These are phyloP conservation scores for Phymastichus coffea DNA, from an alignment of 1,140 invertebrate species.

Conservation along the genomic window DNA sequence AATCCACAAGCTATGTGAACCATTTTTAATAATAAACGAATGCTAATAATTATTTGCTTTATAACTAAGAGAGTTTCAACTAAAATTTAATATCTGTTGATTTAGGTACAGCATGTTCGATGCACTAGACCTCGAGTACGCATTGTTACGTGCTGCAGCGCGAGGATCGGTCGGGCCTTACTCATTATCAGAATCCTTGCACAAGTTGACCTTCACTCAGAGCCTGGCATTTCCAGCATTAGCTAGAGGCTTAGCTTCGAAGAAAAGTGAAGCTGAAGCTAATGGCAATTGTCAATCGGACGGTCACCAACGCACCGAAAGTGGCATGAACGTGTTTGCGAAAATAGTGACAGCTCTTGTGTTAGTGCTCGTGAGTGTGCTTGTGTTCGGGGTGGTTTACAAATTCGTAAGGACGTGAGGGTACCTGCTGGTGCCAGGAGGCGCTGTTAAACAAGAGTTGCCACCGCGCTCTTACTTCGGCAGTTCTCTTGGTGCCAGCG, in stretches of 20 bases:
- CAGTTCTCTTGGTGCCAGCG: too few species aligned
- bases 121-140: conserved; percentile 70
- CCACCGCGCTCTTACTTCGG: too few species aligned
- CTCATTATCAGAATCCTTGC: conserved; percentile 69
- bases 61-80: too few species aligned
- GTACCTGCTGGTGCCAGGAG: conserved; percentile 66
- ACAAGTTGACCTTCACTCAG: conserved; percentile 76
- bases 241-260: conserved; percentile 67
- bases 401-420: conserved; percentile 77
- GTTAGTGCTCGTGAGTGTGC: conserved; percentile 68
- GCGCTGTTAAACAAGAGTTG: too few species aligned
- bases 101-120: conserved; percentile 72
- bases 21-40: too few species aligned
- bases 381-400: conserved; percentile 74
- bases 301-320: conserved; percentile 62
- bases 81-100: too few species aligned
- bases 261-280: conserved; percentile 58
- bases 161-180: conserved; percentile 71
- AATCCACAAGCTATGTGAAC: too few species aligned
- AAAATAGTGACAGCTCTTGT: conserved; percentile 72
- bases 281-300: not conserved
- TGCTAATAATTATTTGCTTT: too few species aligned
- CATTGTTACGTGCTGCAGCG: conserved; percentile 66
- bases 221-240: conserved; percentile 72
- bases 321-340: conserved; percentile 68